Base-by-base conservation (phyloP, 2,113 vertebrate species). In the Polypterus bichir region DNA sequence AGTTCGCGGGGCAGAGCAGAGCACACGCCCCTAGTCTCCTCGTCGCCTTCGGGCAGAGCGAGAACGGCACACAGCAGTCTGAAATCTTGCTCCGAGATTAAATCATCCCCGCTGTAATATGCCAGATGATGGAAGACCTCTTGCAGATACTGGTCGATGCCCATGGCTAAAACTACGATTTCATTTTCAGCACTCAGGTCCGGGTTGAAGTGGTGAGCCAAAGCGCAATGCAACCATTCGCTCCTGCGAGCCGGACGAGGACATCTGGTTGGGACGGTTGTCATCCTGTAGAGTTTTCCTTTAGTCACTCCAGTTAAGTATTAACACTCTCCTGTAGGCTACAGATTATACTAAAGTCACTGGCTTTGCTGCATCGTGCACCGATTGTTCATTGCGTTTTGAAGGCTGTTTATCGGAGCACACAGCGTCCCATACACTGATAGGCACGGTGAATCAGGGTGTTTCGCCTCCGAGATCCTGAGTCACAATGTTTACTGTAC, bases 61-160 rank as follows among this genome's bases (percentile, higher is more conserved):
- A 88, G 69, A 9, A 82, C 76, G 3, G 69, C 66, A 69, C 85
- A 88, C 4, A 88, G 77, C 7, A 73, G 62, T 3, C 54, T 52
- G 68, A 88, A 88, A 27, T 87, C 86, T 72, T 80, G 77, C 4
- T 68, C 76, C 1, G 77, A 79, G 60, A 88, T 68, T 3, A 74
- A 60, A 0, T 82, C 80, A 1, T 81, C 73, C 11, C 54, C 70
- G 64, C 68, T 71, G 49, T 77, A 54, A 52, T 70, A 69, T 2
- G 77, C 74, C 58, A 88, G 70, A 66, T 88, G 86, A 65, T 87
- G 85, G 66, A 88, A 88, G 46, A 86, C 79, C 71, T 88, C 86
- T 66, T 88, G 86, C 46, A 88, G 66, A 59, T 88, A 88, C 44
- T 88, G 86, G 62, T 88, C 86, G 47, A 87, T 75, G 1, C 86